phyloP scores from a whole-genome alignment of 2,797 vertebrate genomes.

The Petrocephalus sullivani region DNA sequence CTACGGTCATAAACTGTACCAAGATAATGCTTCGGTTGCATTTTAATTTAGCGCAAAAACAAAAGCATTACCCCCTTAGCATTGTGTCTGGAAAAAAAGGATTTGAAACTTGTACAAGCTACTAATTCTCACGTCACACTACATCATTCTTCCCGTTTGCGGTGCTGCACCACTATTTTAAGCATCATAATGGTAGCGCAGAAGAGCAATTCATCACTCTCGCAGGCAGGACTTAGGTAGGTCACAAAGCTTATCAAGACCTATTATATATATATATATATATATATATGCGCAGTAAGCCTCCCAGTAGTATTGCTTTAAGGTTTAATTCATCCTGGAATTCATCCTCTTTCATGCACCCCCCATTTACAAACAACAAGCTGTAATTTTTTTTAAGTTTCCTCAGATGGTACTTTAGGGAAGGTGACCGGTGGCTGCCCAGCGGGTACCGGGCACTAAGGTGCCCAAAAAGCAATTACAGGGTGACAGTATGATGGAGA shows the following conservation, averaged over 20 bases:
- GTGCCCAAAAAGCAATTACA: slow-evolving; percentile 20
- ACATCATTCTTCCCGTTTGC: background rate
- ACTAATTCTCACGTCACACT: background rate
- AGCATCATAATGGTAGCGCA: background rate
- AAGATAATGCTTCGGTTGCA: background rate
- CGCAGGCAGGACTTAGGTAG: background rate
- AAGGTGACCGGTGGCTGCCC: slow-evolving; percentile 16
- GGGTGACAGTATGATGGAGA: slow-evolving; percentile 18
- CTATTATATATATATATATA: background rate
- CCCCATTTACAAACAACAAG: background rate
- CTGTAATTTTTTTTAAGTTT: background rate
- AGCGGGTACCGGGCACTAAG: background rate
- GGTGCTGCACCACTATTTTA: background rate
- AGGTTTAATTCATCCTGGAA: slow-evolving; percentile 21
- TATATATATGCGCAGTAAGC: background rate
- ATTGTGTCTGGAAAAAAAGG: background rate
- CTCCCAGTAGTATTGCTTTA: background rate
- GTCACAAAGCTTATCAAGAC: background rate
- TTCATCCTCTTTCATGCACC: background rate
- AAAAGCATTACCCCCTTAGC: background rate
- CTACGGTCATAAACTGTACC: background rate
- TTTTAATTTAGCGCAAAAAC: background rate
- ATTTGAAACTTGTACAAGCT: background rate
- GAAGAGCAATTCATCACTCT: background rate
- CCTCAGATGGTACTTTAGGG: slow-evolving; percentile 16